Evolutionary conservation across 2,797 vertebrate species (phyloP).

Genomic region (Scleropages formosus): DNA sequence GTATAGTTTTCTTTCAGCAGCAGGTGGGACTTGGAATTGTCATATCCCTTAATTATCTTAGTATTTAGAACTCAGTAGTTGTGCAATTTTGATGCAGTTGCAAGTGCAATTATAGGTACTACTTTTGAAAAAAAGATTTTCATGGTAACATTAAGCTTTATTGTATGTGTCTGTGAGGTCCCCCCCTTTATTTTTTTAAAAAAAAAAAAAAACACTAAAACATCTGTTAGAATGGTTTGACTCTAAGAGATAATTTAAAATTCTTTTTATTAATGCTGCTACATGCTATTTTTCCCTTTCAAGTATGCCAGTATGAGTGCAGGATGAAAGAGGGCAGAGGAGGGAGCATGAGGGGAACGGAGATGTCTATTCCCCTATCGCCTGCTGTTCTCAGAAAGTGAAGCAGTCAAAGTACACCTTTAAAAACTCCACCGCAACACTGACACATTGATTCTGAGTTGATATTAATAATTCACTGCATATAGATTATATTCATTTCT

Average conservation of each 20-base stretch:
- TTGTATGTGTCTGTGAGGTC: too few relatives aligned
- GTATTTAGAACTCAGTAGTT: too few relatives aligned
- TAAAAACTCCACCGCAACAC: constrained; percentile 27
- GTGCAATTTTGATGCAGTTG: not conserved
- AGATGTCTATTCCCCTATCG: not conserved
- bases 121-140: too few relatives aligned
- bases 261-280: not conserved
- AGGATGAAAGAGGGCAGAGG: not conserved
- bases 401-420: not conserved
- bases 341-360: too few relatives aligned
- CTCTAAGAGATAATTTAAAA: not conserved
- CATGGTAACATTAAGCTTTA: too few relatives aligned
- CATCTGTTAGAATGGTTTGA: not conserved
- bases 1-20: too few relatives aligned
- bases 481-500: constrained; percentile 62
- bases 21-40: too few relatives aligned
- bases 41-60: too few relatives aligned
- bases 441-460: constrained; percentile 35
- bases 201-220: too few relatives aligned
- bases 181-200: too few relatives aligned
- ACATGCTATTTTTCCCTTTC: not conserved
- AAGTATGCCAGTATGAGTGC: not conserved
- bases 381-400: not conserved
- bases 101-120: not conserved
- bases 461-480: constrained; percentile 65